Evolutionary conservation across 30 jellyfish, hydroid and myxozoan genomes (phyloP), one percentile per base, ranked within the genome.

Genomic region (Pelagia noctiluca): DNA sequence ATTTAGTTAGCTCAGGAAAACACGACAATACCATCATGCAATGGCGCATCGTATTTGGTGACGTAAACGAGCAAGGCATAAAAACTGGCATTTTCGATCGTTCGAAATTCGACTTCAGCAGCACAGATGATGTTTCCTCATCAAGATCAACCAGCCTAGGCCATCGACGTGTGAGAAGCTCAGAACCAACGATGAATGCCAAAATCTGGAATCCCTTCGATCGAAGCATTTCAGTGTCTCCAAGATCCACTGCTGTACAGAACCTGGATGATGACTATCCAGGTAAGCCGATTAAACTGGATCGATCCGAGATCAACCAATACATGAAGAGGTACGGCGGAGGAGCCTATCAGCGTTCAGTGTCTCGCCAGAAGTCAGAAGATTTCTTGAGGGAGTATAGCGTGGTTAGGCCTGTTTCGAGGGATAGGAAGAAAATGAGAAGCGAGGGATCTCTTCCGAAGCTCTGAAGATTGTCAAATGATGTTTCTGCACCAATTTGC

Each of bases 11-110:
- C 35, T 60, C 85, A 21, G 92, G 92, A 8, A 77, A 71, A 31
- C 74, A 21, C 67, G 86, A 82, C 36, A 82, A 82, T 53, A 83
- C 92, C 25, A 80, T 82, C 18, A 50, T 82, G 69, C 92, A 82
- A 37, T 82, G 92, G 92, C 71, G 80, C 23, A 82, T 82, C 5
- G 84, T 61, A 3, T 82, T 82, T 54, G 84, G 86, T 1, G 60
- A 67, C 25, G 53, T 63, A 24, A 21, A 70, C 18, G 78, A 68
- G 29, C 46, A 72, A 4, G 86, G 86, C 18, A 33, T 70, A n/a
- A 53, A 38, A 26, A 69, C 71, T 16, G 84, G 92, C 13, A 19
- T 52, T 19, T 52, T 52, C 26, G 30, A 8, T 3, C 16, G 68
- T 3, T 42, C 57, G 16, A 16, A 8, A 42, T 2, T 3, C 26